Conservation (phyloP, 2,797 vertebrate genomes). For the Myotis planiceps region DNA sequence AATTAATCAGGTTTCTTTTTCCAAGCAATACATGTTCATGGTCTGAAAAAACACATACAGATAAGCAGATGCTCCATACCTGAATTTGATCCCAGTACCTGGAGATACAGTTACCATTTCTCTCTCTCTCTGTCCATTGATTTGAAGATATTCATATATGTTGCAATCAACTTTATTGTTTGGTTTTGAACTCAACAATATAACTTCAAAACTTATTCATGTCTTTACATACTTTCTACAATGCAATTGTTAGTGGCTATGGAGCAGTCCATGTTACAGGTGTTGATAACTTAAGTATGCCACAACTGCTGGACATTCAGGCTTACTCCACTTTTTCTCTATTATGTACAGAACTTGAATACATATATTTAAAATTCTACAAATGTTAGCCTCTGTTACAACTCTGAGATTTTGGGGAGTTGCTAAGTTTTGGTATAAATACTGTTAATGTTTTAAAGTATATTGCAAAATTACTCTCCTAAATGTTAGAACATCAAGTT, state of each 20-base stretch:
- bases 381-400: neutral
- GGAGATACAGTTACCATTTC: neutral
- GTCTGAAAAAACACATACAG: neutral
- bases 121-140: fast-evolving
- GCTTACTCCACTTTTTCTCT: neutral
- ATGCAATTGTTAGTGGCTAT: neutral
- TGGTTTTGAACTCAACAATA: neutral
- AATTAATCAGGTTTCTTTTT: neutral
- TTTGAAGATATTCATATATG: neutral
- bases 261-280: neutral
- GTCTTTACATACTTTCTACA: neutral
- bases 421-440: neutral
- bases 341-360: neutral
- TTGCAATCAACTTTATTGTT: neutral
- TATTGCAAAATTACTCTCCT: neutral
- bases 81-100: neutral
- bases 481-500: no score
- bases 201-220: neutral
- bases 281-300: no score
- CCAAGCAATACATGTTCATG: neutral
- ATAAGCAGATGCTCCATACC: no score
- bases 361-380: neutral
- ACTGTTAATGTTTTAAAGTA: neutral
- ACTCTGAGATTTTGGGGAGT: neutral
- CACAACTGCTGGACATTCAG: neutral